These are phyloP conservation scores for Lampris megalopsis DNA, from an alignment of 2,113 vertebrate genomes.

Conservation along the genomic window DNA sequence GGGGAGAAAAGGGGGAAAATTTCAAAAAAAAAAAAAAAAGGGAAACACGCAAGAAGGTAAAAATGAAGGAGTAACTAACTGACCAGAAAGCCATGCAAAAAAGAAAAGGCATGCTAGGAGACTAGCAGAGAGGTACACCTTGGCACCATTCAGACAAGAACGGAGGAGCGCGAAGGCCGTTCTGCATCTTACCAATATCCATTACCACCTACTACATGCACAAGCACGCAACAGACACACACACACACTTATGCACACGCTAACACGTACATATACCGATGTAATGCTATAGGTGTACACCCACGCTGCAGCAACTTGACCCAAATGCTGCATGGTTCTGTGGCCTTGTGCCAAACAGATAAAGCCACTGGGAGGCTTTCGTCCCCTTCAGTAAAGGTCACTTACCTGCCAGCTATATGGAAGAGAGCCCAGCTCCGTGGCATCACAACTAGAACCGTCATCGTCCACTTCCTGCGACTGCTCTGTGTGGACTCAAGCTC, in stretches of 20 bases:
- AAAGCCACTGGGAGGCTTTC: conserved; percentile 25
- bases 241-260: conserved; percentile 6
- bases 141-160: not conserved
- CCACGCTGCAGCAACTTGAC: conserved; percentile 34
- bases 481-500: not conserved
- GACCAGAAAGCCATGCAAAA: no score
- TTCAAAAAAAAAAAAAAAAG: no score
- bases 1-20: no score
- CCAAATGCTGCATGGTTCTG: conserved; percentile 37
- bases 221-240: conserved; percentile 21
- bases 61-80: no score
- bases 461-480: not conserved
- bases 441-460: conserved; percentile 11
- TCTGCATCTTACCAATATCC: conserved; percentile 49
- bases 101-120: no score
- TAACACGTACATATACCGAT: conserved; percentile 30
- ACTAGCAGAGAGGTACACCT: no score
- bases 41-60: no score
- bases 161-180: conserved; percentile 32
- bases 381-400: conserved; percentile 36
- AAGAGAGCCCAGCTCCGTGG: conserved; percentile 17
- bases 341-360: conserved; percentile 47
- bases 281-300: conserved; percentile 36
- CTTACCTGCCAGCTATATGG: conserved; percentile 33
- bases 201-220: conserved; percentile 22